Evolutionary conservation across 1,140 invertebrate genomes (phyloP).

Genomic region (Drosophila pruinosa): DNA sequence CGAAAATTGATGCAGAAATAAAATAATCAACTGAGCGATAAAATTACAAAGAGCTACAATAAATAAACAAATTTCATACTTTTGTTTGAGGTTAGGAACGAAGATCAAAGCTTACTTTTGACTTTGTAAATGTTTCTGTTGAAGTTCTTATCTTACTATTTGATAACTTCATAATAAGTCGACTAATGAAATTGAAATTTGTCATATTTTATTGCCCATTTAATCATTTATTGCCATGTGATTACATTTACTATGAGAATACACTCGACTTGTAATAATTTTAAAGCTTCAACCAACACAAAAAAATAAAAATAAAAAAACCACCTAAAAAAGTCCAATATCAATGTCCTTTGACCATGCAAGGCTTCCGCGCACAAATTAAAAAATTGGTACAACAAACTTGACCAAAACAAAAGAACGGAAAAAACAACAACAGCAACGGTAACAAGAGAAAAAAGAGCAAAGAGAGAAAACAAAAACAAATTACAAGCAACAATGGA

Average conservation of each 20-base stretch:
- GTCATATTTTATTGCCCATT: background rate
- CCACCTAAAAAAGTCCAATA: conserved; percentile 16
- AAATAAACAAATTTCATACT: background rate
- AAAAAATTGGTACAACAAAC: conserved; percentile 38
- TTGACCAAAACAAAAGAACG: conserved; percentile 47
- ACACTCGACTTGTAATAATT: too few species aligned
- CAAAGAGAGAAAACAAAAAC: conserved; percentile 37
- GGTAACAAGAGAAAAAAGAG: background rate
- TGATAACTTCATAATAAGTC: background rate
- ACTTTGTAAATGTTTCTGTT: too few species aligned
- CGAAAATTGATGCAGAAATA: conserved; percentile 61
- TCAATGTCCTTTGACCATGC: conserved; percentile 72
- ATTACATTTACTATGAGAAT: too few species aligned
- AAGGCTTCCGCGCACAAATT: conserved; percentile 61
- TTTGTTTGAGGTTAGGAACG: background rate
- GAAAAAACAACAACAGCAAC: conserved; percentile 10
- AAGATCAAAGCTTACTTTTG: too few species aligned
- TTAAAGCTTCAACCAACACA: conserved; percentile 6
- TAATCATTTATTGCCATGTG: too few species aligned
- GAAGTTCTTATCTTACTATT: too few species aligned
- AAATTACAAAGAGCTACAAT: background rate
- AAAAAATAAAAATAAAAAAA: background rate
- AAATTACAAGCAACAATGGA: conserved; percentile 58
- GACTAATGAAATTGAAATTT: background rate
- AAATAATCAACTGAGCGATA: conserved; percentile 44